phyloP scores from a whole-genome alignment of 2,113 vertebrate genomes.

The Percina caprodes region DNA sequence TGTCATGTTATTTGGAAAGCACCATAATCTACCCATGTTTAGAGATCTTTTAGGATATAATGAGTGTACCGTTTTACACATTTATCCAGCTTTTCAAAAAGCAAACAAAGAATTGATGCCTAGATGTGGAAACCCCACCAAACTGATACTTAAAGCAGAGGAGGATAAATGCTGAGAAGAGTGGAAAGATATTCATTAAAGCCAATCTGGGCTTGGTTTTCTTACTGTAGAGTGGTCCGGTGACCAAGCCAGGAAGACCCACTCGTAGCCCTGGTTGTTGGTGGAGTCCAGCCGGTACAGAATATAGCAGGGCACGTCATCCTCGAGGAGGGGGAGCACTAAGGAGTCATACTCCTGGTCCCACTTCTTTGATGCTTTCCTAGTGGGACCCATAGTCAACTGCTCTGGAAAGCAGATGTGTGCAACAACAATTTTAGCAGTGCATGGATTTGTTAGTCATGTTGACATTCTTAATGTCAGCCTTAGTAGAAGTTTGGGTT shows the following conservation, averaged over 20 bases:
- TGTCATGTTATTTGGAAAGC: slow-evolving; percentile 15
- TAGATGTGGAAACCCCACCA: slow-evolving; percentile 69
- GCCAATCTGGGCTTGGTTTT: slow-evolving; percentile 42
- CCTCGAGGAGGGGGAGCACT: slow-evolving; percentile 91
- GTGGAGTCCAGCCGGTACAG: slow-evolving; percentile 95
- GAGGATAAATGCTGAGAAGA: slow-evolving; percentile 38
- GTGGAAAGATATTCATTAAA: slow-evolving; percentile 62
- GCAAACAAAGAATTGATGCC: slow-evolving; percentile 16
- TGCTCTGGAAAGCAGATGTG: slow-evolving; percentile 86
- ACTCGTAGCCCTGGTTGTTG: slow-evolving; percentile 96
- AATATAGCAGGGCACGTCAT: slow-evolving; percentile 92
- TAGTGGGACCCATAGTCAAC: slow-evolving; percentile 88
- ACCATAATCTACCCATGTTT: slow-evolving; percentile 35
- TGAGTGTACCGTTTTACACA: background rate
- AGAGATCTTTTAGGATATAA: slow-evolving; percentile 23
- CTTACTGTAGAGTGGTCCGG: slow-evolving; percentile 94
- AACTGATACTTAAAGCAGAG: slow-evolving; percentile 26
- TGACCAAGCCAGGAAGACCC: slow-evolving; percentile 97
- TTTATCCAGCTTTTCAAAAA: slow-evolving; percentile 15
- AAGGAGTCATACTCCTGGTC: slow-evolving; percentile 93
- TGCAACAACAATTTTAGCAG: slow-evolving; percentile 15
- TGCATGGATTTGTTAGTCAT: slow-evolving; percentile 12
- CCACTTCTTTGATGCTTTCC: slow-evolving; percentile 87
- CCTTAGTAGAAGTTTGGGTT: background rate
- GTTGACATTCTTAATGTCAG: background rate